Evolutionary conservation across 2,113 vertebrate genomes (phyloP).

Genomic region (Lepidiolamprologus cunningtoni): DNA sequence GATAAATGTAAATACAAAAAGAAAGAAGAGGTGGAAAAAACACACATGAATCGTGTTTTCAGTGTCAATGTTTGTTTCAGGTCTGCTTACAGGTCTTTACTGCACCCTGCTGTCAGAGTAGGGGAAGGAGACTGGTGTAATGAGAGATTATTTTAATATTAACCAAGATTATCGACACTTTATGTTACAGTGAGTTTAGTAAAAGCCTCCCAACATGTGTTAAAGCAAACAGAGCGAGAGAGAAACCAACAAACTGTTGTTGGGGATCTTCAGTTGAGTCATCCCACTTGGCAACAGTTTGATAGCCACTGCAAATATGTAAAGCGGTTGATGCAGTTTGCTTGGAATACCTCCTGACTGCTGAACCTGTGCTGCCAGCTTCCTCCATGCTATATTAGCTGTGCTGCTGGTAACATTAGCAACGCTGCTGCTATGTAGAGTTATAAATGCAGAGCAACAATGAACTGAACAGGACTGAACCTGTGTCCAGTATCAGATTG

Average conservation of each 20-base stretch:
- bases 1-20: neutral
- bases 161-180: neutral
- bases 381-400: neutral
- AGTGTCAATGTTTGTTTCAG: neutral
- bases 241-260: neutral
- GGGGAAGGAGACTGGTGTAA: neutral
- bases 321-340: neutral
- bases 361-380: neutral
- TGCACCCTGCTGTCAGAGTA: neutral
- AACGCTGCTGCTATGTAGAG: neutral
- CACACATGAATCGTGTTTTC: rapidly evolving
- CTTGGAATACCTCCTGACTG: neutral
- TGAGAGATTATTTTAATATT: neutral
- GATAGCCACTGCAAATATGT: neutral
- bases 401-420: neutral
- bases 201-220: neutral
- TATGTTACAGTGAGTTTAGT: neutral
- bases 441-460: neutral
- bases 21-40: neutral
- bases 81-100: neutral
- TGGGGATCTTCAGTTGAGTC: rapidly evolving
- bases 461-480: neutral
- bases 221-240: neutral
- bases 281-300: neutral
- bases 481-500: neutral